Conservation (phyloP, 2,113 vertebrate species). For the Panthera tigris region DNA sequence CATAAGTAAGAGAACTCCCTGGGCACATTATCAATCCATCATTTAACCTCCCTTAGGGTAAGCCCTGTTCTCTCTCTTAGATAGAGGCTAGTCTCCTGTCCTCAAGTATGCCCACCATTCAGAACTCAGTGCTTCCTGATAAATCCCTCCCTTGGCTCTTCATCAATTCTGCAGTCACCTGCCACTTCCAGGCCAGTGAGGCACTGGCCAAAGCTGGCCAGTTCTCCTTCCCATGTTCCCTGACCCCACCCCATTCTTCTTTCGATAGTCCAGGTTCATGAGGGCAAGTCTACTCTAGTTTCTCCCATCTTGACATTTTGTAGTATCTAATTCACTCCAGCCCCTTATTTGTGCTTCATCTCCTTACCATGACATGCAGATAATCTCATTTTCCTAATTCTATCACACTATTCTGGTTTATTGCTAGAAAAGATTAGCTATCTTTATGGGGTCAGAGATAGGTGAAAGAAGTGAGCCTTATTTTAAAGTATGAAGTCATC, state of each 20-base stretch:
- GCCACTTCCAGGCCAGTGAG: too few relatives aligned
- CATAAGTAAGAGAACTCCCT: not conserved
- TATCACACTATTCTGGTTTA: not conserved
- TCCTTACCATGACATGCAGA: not conserved
- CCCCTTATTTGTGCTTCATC: not conserved
- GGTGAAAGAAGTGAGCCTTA: not conserved
- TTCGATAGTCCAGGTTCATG: not conserved
- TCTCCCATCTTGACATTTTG: not conserved
- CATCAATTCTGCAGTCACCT: not conserved
- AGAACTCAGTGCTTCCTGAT: not conserved
- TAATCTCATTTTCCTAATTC: conserved; percentile 35
- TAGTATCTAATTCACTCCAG: not conserved
- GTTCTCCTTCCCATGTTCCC: not conserved
- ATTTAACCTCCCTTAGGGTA: not conserved
- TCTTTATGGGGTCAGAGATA: not conserved
- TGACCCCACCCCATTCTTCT: accelerated
- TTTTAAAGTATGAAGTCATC: not conserved
- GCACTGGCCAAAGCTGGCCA: not conserved
- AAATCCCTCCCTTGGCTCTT: not conserved
- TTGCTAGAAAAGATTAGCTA: not conserved
- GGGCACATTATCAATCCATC: not conserved
- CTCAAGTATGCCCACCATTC: not conserved
- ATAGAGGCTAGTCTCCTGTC: not conserved
- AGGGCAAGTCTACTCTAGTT: not conserved
- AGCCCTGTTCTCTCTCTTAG: not conserved